Percentiles rank a stretch among this genome's conserved stretches.
Evolutionary conservation across 2,888 invertebrate species (phyloP).

Genomic region (Epirrhoe tristata): DNA sequence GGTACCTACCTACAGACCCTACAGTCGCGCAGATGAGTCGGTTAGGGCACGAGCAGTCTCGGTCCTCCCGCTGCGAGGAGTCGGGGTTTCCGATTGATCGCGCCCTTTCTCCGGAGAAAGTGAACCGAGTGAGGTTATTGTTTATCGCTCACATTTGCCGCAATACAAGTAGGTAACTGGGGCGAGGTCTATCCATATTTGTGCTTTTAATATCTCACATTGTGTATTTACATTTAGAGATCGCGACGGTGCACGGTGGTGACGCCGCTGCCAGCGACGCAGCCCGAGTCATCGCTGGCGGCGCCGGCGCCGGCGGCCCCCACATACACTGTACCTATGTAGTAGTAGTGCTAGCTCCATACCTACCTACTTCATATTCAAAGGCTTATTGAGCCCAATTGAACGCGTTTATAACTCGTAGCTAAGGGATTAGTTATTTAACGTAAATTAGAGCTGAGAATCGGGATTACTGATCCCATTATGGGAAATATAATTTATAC

Average conservation of each 20-base stretch:
- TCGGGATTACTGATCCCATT: constrained; percentile 14
- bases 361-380: constrained; percentile 34
- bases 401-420: constrained; percentile 21
- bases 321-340: not conserved
- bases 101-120: constrained; percentile 24
- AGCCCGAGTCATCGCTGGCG: not conserved
- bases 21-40: not conserved
- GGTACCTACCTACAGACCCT: too few species aligned
- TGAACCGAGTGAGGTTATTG: constrained; percentile 28
- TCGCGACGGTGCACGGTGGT: too few species aligned
- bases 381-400: constrained; percentile 33
- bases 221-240: not conserved
- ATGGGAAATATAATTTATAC: constrained; percentile 7
- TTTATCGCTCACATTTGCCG: constrained; percentile 25
- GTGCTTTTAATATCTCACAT: constrained; percentile 8
- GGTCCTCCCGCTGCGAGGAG: not conserved
- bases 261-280: not conserved
- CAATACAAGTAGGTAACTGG: not conserved
- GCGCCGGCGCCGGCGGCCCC: not conserved
- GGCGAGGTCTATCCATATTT: not conserved
- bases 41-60: not conserved
- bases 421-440: constrained; percentile 17
- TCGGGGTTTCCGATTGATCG: constrained; percentile 28
- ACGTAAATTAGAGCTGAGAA: constrained; percentile 16
- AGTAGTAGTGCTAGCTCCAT: not conserved